Base-by-base conservation (phyloP, 2,113 vertebrate species). In the Taurulus bubalis region DNA sequence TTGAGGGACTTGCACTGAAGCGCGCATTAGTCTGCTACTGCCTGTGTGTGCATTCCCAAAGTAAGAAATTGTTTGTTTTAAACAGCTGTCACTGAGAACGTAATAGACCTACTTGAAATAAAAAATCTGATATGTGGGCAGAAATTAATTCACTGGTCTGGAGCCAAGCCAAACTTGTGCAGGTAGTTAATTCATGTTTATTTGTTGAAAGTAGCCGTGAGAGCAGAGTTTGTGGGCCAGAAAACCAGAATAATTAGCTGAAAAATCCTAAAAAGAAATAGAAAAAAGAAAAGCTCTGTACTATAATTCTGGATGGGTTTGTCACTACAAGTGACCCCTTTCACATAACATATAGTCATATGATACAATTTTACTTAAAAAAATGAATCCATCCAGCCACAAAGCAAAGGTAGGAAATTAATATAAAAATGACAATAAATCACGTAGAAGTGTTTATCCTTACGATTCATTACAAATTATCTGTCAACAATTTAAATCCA, bases 111-210 rank as follows among this genome's bases (percentile, higher is more conserved):
- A 36, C 34, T 64, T 47, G 11, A 72, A 58, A 8, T 32, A 5
- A 7, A 47, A 18, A 62, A 34, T 60, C 40, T 18, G 38, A 75
- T 60, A 42, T 42, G 45, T 60, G 24, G 34, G 26, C 15, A 0
- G 28, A 4, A 34, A 32, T 49, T 34, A 45, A 42, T 53, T 66
- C 38, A 65, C 30, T 66, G 38, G 12, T 49, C 22, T 49, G 20
- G 51, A 66, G 59, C 10, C 20, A 59, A 24, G 40, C 38, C 68
- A 67, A 24, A 28, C 11, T 18, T 34, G 8, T 73, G 16, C 62
- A 72, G 22, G 62, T 67, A 71, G 36, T 63, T 62, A n/a, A 62
- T 24, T 26, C 24, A 64, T 26, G 22, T 2, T 60, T n/a, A 49
- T 34, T 64, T 11, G 1, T 24, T 26, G 3, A 1, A 63, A 69